phyloP scores from a whole-genome alignment of 2,113 vertebrate genomes.

The Naja naja region DNA sequence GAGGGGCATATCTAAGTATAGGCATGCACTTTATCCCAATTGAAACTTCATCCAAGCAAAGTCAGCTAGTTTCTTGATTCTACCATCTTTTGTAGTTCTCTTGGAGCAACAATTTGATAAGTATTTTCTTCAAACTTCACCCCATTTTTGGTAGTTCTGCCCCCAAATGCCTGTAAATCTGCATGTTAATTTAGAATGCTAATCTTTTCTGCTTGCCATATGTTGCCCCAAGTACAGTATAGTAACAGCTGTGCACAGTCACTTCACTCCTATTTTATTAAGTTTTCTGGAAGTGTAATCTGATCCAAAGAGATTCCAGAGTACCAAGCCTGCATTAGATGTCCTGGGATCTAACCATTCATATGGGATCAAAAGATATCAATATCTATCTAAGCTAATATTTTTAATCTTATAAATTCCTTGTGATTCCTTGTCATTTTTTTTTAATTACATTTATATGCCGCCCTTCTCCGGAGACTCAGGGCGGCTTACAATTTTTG shows the following conservation, averaged over 20 bases:
- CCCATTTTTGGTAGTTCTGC: neutral
- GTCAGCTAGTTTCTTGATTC: neutral
- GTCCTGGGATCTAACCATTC: neutral
- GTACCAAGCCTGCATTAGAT: neutral
- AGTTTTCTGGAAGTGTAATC: neutral
- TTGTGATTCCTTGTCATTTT: neutral
- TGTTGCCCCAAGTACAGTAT: neutral
- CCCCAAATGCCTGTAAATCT: neutral
- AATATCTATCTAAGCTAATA: neutral
- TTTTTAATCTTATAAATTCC: neutral
- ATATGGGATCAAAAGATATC: neutral
- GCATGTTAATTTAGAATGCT: neutral
- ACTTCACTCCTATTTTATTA: neutral
- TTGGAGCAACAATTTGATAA: neutral
- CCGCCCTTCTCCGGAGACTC: too few relatives aligned
- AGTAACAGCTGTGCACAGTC: neutral
- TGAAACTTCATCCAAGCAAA: neutral
- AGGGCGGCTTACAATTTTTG: too few relatives aligned
- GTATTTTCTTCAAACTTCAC: neutral
- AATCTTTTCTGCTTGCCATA: neutral
- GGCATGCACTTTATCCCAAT: neutral
- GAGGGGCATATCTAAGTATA: neutral
- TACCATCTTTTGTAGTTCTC: neutral
- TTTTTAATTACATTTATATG: too few relatives aligned
- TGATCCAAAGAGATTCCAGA: neutral